phyloP scores from a whole-genome alignment of 2,113 vertebrate species.

The Pica pica region DNA sequence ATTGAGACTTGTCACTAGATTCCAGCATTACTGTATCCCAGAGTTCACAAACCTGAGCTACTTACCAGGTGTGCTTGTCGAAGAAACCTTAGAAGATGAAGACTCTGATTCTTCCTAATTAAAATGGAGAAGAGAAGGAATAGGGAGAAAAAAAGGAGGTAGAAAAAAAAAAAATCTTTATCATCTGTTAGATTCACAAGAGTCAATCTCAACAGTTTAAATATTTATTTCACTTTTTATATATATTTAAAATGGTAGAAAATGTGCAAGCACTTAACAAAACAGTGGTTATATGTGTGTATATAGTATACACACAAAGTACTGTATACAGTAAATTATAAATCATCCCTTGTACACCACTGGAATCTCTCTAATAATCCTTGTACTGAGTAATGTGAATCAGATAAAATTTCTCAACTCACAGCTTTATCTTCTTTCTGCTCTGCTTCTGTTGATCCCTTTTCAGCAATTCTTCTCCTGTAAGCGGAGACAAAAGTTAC shows the following conservation, averaged over 20 bases:
- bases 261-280: neutral
- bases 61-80: conserved; percentile 95
- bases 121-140: neutral
- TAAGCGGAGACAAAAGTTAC: conserved; percentile 2
- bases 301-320: too few species aligned
- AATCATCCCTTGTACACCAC: neutral
- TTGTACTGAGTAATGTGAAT: neutral
- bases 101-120: conserved; percentile 89
- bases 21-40: neutral
- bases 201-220: neutral
- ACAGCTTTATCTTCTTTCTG: conserved; percentile 87
- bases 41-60: neutral
- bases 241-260: neutral
- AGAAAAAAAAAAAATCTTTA: neutral
- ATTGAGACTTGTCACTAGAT: neutral
- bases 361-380: neutral
- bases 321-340: neutral
- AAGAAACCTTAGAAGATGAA: conserved; percentile 83
- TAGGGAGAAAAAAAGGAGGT: neutral
- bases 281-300: neutral
- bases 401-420: conserved; percentile 59
- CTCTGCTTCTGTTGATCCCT: conserved; percentile 92
- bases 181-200: neutral
- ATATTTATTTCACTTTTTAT: neutral
- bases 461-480: conserved; percentile 98